Base-by-base conservation (phyloP, 2,888 invertebrate genomes). In the Steinernema carpocapsae region DNA sequence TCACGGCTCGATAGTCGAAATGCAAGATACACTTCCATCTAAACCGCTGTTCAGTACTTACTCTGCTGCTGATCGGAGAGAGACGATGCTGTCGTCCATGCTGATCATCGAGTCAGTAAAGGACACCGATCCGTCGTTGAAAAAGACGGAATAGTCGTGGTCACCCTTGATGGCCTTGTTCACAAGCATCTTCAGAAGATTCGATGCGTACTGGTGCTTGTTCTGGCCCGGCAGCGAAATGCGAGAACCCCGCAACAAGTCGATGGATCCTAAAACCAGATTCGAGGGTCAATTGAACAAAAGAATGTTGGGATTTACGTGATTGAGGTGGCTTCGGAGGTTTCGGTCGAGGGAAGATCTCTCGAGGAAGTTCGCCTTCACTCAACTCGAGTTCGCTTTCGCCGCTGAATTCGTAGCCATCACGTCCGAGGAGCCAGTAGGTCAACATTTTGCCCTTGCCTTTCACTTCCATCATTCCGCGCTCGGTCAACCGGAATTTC, bases 381-480 rank as follows among this genome's bases (percentile, higher is more conserved):
- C 75, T 74, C 4, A 76, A 64, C 17, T 78, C 77, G 26, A 72
- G 26, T 12, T 72, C 76, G 32, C 59, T 70, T 12, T 79, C 80
- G 37, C 56, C 71, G 32, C 26, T 45, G 76, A 86, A 85, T 12
- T 80, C 79, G 77, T 79, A 79, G 3, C 82, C 85, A 12, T 75
- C 56, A 29, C 86, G 77, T 1, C 79, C 80, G 26, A 80, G 74
- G 77, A 87, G 76, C 86, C 86, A 87, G 77, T 80, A 87, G 3
- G 87, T 88, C n/a, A 77, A 81, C 87, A 88, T 87, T 51, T 79
- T 78, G 43, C 87, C 87, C 72, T 87, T 87, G 22, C 87, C 87
- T 82, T 86, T 86, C 29, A 87, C 82, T 29, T 82, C 74, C 70
- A 86, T 56, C 12, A 74, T 73, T 24, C 87, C 87, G 7, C 87